Evolutionary conservation across 2,797 vertebrate genomes (phyloP).

Genomic region (Iguana delicatissima): DNA sequence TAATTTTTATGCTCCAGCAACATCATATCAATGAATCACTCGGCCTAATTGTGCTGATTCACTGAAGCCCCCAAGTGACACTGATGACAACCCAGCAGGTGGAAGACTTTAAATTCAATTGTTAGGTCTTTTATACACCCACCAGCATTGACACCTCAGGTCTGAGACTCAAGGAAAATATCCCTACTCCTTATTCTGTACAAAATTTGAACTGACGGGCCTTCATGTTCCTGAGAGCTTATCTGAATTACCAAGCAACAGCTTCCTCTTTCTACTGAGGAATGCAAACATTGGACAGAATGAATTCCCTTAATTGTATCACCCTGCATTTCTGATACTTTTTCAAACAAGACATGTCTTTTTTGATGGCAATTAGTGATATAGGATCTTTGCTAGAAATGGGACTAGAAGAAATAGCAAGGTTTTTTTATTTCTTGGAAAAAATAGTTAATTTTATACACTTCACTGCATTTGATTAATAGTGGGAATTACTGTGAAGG

Average conservation of each 20-base stretch:
- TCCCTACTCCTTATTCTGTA: background rate
- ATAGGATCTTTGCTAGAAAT: slow-evolving; percentile 8
- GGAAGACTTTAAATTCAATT: slow-evolving; percentile 18
- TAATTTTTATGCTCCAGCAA: background rate
- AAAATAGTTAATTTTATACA: background rate
- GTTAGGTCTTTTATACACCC: background rate
- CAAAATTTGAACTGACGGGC: background rate
- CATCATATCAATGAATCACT: slow-evolving; percentile 16
- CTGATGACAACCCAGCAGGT: slow-evolving; percentile 17
- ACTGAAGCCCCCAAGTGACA: background rate
- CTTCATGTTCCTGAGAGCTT: background rate
- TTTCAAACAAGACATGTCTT: slow-evolving; percentile 23
- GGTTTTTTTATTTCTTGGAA: background rate
- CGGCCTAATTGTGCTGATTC: slow-evolving; percentile 16
- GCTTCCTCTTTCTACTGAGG: background rate
- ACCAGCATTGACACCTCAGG: background rate
- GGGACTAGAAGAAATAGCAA: slow-evolving; percentile 7
- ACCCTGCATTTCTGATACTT: background rate
- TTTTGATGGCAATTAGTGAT: slow-evolving; percentile 10
- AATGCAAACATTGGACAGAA: background rate
- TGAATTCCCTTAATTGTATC: slow-evolving; percentile 38
- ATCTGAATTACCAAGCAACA: background rate
- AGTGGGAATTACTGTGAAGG: background rate
- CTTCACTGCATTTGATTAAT: background rate
- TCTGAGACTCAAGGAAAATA: background rate